Conservation (phyloP, 1,140 invertebrate species). For the Tetragonula clypearis region DNA sequence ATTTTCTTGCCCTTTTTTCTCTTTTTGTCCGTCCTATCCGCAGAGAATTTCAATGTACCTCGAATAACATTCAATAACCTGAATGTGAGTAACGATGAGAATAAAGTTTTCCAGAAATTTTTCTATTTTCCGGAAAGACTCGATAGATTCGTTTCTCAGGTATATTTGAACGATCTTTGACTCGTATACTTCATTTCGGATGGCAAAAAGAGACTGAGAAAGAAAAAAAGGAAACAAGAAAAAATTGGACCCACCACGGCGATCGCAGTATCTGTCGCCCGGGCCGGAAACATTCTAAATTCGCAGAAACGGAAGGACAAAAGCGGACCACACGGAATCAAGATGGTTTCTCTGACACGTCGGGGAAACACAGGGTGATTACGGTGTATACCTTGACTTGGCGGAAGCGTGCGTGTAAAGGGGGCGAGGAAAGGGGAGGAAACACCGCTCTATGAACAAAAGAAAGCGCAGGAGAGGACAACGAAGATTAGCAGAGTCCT, state of each 20-base stretch:
- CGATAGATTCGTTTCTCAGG: not conserved
- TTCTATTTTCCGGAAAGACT: no score
- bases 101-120: not conserved
- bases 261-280: not conserved
- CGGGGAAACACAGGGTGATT: not conserved
- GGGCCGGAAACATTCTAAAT: not conserved
- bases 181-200: not conserved
- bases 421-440: not conserved
- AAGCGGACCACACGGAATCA: not conserved
- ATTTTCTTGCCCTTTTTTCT: not conserved
- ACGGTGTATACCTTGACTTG: not conserved
- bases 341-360: not conserved
- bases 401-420: not conserved
- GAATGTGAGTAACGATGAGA: not conserved
- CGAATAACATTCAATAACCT: not conserved
- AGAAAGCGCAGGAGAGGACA: not conserved
- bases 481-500: slow-evolving; percentile 12
- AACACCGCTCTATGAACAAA: not conserved
- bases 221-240: not conserved
- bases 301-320: not conserved
- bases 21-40: no score
- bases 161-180: not conserved
- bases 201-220: no score
- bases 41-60: not conserved
- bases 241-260: not conserved